phyloP scores from a whole-genome alignment of 2,797 vertebrate species.

The Pempheris klunzingeri region DNA sequence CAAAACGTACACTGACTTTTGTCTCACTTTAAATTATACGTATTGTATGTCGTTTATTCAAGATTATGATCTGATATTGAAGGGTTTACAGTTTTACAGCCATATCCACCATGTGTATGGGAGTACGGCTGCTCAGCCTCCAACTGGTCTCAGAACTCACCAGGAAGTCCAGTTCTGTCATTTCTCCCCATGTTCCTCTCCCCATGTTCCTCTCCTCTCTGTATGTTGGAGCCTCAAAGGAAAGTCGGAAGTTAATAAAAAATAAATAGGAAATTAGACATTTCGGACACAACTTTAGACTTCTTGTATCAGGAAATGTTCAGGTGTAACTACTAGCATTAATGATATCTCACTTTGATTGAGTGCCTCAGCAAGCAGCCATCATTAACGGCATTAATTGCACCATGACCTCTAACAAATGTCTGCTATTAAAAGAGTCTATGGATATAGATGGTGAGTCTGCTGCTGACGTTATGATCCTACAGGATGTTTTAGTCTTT shows the following conservation, averaged over 20 bases:
- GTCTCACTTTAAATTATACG: background rate
- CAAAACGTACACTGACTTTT: background rate
- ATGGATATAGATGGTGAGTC: background rate
- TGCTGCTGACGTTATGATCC: background rate
- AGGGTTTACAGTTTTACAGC: background rate
- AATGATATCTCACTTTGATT: slow-evolving; percentile 12
- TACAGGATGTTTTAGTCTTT: too few relatives aligned
- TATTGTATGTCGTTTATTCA: background rate
- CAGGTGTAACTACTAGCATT: background rate
- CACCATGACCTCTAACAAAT: background rate
- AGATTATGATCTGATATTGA: background rate
- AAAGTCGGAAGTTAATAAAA: too few relatives aligned
- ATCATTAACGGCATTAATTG: background rate
- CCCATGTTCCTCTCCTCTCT: background rate
- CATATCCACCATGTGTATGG: too few relatives aligned
- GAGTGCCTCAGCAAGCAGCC: background rate
- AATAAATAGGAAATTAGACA: too few relatives aligned
- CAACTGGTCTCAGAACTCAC: background rate
- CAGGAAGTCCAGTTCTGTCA: background rate
- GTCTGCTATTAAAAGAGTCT: background rate
- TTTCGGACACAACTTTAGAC: background rate
- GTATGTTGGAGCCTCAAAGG: background rate
- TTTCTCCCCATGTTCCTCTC: background rate
- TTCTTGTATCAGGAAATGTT: background rate
- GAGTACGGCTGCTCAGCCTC: background rate